A percentile compares a stretch with the other conserved stretches of the same genome.
Evolutionary conservation across 2,113 vertebrate genomes (phyloP).

Genomic region (Crotalus tigris): DNA sequence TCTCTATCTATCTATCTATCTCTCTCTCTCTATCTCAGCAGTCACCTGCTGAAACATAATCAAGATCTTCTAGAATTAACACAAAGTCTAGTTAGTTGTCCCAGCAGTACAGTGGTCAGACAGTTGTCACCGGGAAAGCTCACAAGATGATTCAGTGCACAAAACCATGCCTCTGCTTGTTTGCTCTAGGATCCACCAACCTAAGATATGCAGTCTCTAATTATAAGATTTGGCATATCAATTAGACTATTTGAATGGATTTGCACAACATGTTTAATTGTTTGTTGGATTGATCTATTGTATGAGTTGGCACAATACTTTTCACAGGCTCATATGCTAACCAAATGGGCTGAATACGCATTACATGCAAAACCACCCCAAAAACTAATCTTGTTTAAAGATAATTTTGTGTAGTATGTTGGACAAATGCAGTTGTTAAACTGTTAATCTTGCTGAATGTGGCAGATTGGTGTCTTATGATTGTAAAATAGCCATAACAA

Average conservation of each 20-base stretch:
- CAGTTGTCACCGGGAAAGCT: background rate
- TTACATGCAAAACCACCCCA: background rate
- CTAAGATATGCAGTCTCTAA: background rate
- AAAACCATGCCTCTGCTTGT: background rate
- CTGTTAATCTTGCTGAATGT: background rate
- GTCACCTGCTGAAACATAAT: background rate
- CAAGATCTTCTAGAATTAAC: background rate
- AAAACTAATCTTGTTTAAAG: background rate
- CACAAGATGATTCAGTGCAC: background rate
- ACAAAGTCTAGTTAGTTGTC: background rate
- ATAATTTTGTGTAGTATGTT: background rate
- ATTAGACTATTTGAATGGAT: background rate
- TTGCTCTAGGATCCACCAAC: background rate
- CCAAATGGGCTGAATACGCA: background rate
- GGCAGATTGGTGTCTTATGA: background rate
- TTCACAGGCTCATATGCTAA: background rate
- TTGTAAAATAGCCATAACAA: background rate
- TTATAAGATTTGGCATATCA: background rate
- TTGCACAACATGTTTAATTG: background rate
- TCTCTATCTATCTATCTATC: rapidly evolving
- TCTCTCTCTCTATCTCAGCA: background rate
- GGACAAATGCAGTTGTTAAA: background rate
- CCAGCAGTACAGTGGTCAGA: background rate
- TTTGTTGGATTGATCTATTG: background rate
- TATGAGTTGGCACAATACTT: background rate